Evolutionary conservation across 2,797 vertebrate genomes (phyloP).

Genomic region (Sandelia bainsii): DNA sequence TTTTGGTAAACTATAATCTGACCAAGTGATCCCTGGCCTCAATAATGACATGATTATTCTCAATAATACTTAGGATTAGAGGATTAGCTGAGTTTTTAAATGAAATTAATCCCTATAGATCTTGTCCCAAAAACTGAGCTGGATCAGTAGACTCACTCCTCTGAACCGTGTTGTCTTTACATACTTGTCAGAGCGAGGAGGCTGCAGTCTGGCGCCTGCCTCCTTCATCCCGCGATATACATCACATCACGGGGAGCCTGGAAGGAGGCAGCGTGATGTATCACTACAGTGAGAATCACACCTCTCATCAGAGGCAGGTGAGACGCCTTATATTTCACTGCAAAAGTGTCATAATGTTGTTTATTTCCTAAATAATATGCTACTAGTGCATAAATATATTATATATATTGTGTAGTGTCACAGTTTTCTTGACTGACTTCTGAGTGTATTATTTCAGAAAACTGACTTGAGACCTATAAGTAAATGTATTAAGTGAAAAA

Average conservation of each 20-base stretch:
- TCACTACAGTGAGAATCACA: slow-evolving; percentile 50
- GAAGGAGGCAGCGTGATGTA: slow-evolving; percentile 56
- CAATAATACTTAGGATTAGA: not conserved
- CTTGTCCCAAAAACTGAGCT: slow-evolving; percentile 11
- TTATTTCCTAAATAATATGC: slow-evolving; percentile 4
- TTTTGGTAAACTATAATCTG: not conserved
- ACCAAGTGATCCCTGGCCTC: not conserved
- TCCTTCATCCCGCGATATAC: slow-evolving; percentile 55
- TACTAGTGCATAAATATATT: slow-evolving; percentile 7
- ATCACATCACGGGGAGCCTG: slow-evolving; percentile 60
- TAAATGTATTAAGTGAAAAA: too few species aligned
- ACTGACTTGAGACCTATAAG: not conserved
- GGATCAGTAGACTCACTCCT: slow-evolving; percentile 1
- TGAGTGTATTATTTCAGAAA: not conserved
- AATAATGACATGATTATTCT: not conserved
- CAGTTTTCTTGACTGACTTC: not conserved
- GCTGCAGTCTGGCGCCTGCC: slow-evolving; percentile 68
- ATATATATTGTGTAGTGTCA: not conserved
- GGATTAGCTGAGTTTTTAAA: not conserved
- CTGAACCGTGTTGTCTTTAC: slow-evolving; percentile 61
- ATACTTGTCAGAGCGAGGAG: slow-evolving; percentile 67
- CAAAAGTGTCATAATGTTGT: slow-evolving; percentile 19
- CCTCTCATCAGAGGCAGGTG: slow-evolving; percentile 31
- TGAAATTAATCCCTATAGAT: slow-evolving; percentile 30
- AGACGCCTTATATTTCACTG: slow-evolving; percentile 24